phyloP scores from a whole-genome alignment of 2,797 vertebrate genomes.

The Loris lydekkerianus region DNA sequence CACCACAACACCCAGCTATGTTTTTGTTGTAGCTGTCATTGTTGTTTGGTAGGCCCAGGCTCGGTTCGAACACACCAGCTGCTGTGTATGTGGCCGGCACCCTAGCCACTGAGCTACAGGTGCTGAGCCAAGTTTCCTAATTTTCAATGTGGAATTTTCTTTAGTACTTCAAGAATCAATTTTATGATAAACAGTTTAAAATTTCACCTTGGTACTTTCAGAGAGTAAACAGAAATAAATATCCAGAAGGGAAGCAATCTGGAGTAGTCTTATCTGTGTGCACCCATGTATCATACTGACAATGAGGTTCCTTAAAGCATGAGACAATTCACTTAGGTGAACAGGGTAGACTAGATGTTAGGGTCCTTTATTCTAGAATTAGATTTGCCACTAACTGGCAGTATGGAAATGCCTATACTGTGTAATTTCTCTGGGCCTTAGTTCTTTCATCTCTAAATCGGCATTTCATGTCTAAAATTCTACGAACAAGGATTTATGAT shows the following conservation, averaged over 20 bases:
- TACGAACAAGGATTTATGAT: not conserved
- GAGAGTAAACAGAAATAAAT: not conserved
- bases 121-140: not conserved
- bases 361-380: not conserved
- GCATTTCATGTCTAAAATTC: not conserved
- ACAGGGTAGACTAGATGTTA: not conserved
- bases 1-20: too few relatives aligned
- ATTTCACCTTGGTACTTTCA: not conserved
- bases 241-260: not conserved
- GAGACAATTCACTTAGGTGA: not conserved
- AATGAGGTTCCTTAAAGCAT: not conserved
- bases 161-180: not conserved
- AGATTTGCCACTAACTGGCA: not conserved
- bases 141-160: not conserved
- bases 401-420: fast-evolving
- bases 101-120: too few relatives aligned
- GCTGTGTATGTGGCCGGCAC: too few relatives aligned
- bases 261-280: fast-evolving
- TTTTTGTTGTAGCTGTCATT: too few relatives aligned
- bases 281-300: too few relatives aligned
- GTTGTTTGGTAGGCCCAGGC: too few relatives aligned
- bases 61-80: too few relatives aligned
- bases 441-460: not conserved
- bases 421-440: not conserved
- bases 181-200: not conserved